These are phyloP conservation scores for Phyllotreta striolata DNA, from an alignment of 2,888 invertebrate species.

Conservation along the genomic window DNA sequence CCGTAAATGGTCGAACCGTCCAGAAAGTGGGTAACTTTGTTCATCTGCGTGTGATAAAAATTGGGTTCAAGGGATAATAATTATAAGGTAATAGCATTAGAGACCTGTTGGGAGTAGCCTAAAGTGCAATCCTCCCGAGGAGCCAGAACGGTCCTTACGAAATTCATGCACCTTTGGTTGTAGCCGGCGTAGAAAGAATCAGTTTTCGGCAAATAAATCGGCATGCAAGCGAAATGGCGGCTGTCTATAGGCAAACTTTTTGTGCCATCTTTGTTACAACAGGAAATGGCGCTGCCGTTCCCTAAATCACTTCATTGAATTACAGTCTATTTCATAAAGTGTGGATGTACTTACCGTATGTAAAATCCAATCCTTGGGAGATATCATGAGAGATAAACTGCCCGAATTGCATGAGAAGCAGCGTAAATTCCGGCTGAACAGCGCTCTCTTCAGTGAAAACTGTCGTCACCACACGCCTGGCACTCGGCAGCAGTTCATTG, in stretches of 20 bases:
- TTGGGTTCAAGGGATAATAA: neutral
- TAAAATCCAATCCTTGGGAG: slow-evolving; percentile 74
- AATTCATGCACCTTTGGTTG: slow-evolving; percentile 73
- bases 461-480: slow-evolving; percentile 72
- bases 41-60: slow-evolving; percentile 67
- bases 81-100: neutral
- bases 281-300: slow-evolving; percentile 75
- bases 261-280: slow-evolving; percentile 72
- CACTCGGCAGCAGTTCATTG: slow-evolving; percentile 68
- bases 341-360: slow-evolving; percentile 69
- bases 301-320: slow-evolving; percentile 58
- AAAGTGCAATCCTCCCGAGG: slow-evolving; percentile 73
- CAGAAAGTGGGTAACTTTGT: slow-evolving; percentile 76
- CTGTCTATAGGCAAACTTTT: slow-evolving; percentile 62
- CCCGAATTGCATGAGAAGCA: slow-evolving; percentile 81
- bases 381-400: slow-evolving; percentile 82
- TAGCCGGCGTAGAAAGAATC: slow-evolving; percentile 70
- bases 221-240: slow-evolving; percentile 74
- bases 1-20: slow-evolving; percentile 82
- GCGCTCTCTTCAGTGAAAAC: slow-evolving; percentile 69
- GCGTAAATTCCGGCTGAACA: slow-evolving; percentile 69
- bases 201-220: slow-evolving; percentile 67
- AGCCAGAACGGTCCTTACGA: slow-evolving; percentile 74
- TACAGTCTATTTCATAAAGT: neutral
- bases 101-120: slow-evolving; percentile 75